Base-by-base conservation (phyloP, 2,888 invertebrate species). In the Tortrix viridana region DNA sequence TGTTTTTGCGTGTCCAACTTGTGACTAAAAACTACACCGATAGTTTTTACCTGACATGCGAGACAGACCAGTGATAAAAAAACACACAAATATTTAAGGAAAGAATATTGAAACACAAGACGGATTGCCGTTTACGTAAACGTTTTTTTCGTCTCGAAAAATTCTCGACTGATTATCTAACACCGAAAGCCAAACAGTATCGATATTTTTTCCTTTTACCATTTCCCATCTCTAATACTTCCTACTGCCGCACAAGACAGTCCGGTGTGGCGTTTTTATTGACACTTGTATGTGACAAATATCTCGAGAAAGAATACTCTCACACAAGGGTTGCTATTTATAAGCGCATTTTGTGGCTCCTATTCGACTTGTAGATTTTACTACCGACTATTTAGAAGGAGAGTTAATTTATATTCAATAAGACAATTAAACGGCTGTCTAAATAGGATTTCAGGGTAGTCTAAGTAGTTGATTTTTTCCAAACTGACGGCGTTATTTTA, bases 191-290 rank as follows among this genome's bases (percentile, higher is more conserved):
- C 41, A 41, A 41, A 41, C 16, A n/a, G 19, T 46, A 38, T 56
- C 62, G 50, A 57, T 46, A 57, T 6, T n/a, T 23, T 19, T 46
- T 50, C 37, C 18, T 38, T 19, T 9, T 3, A 32, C 12, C 7
- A n/a, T 44, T 14, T 60, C 70, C 68, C 84, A 71, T 75, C 81
- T 74, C 86, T 87, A 82, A 32, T 55, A 61, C 67, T 71, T 74
- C 75, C 79, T 77, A 77, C 12, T 12, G 32, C 86, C 84, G 83
- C 81, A 81, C 80, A 81, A 84, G 80, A 81, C 86, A 89, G 92
- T 92, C 92, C 92, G 87, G 91, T 81, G 85, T 91, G 91, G 89
- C 92, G 80, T 89, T 92, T 92, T 92, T 92, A 92, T 92, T 91
- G 92, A 91, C 90, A 89, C 92, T 92, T 84, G 84, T 89, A 77